Percentiles rank a stretch among this genome's conserved stretches.
phyloP scores from a whole-genome alignment of 2,888 invertebrate genomes.

The Agrilus mali region DNA sequence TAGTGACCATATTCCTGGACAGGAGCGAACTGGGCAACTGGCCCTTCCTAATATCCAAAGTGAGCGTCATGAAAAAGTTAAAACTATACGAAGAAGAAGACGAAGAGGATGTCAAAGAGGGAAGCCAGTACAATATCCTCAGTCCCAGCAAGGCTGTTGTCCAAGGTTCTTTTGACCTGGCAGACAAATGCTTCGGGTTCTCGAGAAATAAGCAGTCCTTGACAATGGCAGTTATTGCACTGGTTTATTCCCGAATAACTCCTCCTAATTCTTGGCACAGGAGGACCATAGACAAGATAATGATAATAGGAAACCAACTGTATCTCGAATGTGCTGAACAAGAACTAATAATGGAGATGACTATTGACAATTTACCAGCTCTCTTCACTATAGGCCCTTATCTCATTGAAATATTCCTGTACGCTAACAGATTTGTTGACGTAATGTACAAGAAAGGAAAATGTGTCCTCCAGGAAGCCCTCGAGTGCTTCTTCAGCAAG shows the following conservation, averaged over 20 bases:
- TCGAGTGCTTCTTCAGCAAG: conserved; percentile 41
- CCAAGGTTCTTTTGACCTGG: conserved; percentile 44
- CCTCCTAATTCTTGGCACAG: conserved; percentile 47
- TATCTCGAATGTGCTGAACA: conserved; percentile 38
- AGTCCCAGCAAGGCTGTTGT: conserved; percentile 44
- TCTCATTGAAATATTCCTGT: conserved; percentile 44
- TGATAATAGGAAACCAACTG: conserved; percentile 45
- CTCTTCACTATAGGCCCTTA: conserved; percentile 44
- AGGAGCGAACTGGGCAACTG: conserved; percentile 38
- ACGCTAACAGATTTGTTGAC: conserved; percentile 39
- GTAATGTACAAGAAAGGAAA: conserved; percentile 36
- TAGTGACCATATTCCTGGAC: conserved; percentile 39
- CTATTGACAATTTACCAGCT: conserved; percentile 43
- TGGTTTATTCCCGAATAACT: conserved; percentile 53
- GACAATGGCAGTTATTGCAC: conserved; percentile 43
- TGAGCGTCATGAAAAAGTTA: conserved; percentile 35
- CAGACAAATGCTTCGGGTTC: conserved; percentile 45
- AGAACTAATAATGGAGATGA: conserved; percentile 38
- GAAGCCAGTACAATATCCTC: conserved; percentile 42
- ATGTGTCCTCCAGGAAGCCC: conserved; percentile 36
- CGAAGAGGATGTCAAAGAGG: conserved; percentile 39
- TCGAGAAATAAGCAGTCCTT: conserved; percentile 47
- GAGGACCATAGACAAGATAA: conserved; percentile 44
- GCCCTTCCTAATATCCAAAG: conserved; percentile 37
- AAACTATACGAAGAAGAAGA: conserved; percentile 30